Evolutionary conservation across 2,113 vertebrate species (phyloP), one percentile per base, ranked within the genome.

Genomic region (Bubo scandiacus): DNA sequence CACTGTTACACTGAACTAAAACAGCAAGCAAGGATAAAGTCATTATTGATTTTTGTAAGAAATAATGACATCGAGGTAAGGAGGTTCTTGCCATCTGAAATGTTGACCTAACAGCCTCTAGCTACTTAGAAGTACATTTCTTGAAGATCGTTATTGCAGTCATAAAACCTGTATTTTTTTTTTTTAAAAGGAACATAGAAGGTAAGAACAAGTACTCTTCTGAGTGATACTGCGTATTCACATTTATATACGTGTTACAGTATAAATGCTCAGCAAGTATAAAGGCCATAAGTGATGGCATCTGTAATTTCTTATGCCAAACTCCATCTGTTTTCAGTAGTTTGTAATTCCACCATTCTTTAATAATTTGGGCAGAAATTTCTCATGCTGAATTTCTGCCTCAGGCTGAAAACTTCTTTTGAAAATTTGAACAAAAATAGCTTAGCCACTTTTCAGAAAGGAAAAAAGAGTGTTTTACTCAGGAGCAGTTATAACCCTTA

Each of bases 391-490:
- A 81, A 92, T 96, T 92, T 94, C 55, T 96, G 96, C 94, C 12
- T 20, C 51, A 43, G 93, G 95, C 90, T 27, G 79, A 88, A 90
- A 12, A 14, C 73, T 94, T 96, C 84, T 75, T 95, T 97, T 93
- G 90, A 95, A 95, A 90, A 86, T 47, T 93, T 70, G 78, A 86
- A 88, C 79, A 92, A 95, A 96, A 96, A 95, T 96, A 96, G 81
- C 92, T 73, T 68, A 88, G 58, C 34, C 47, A 78, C 45, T 96
- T 96, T 82, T 80, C 58, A 66, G 59, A 75, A 87, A 74, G 84
- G 65, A 34, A 86, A 70, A 57, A 47, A 45, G 13, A 54, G 17
- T 27, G 6, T 59, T 91, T 85, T 82, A 38, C 43, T 95, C 21
- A 57, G 79, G n/a, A 84, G 17, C 16, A 65, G 54, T 70, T 81